These are phyloP conservation scores for Norana najaformis DNA, from an alignment of 2,888 invertebrate species.

Conservation along the genomic window DNA sequence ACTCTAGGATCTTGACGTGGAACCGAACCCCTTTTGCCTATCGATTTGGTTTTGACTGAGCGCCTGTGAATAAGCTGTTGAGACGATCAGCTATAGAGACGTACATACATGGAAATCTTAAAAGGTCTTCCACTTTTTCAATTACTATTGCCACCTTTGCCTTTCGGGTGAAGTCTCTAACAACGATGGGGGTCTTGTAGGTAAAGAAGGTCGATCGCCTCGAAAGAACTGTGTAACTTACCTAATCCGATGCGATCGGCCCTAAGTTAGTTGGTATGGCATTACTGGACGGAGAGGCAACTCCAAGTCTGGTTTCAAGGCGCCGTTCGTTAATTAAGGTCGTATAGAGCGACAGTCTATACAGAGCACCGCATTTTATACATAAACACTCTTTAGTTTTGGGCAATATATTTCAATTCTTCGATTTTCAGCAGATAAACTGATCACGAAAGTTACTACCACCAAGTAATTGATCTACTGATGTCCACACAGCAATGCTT, in stretches of 20 bases:
- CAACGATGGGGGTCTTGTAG: neutral
- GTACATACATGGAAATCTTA: neutral
- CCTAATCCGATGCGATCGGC: neutral
- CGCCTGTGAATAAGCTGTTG: no score
- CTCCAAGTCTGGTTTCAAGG: neutral
- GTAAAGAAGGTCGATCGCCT: neutral
- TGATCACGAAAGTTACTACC: neutral
- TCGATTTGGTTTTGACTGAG: no score
- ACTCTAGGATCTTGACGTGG: no score
- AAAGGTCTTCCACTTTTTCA: neutral
- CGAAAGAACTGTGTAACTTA: neutral
- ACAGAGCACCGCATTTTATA: neutral
- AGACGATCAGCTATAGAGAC: no score
- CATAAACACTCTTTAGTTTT: constrained; percentile 5
- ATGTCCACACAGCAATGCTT: neutral
- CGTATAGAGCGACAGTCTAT: neutral
- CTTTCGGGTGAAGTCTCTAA: neutral
- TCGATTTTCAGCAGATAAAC: neutral
- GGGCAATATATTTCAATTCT: neutral
- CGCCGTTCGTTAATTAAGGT: constrained; percentile 13
- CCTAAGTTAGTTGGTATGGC: neutral
- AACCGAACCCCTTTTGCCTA: no score
- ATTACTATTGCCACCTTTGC: neutral
- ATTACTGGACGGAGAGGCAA: neutral
- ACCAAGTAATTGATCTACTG: neutral